Evolutionary conservation across 2,888 invertebrate genomes (phyloP), one percentile per base, ranked within the genome.

Genomic region (Sepiola atlantica): DNA sequence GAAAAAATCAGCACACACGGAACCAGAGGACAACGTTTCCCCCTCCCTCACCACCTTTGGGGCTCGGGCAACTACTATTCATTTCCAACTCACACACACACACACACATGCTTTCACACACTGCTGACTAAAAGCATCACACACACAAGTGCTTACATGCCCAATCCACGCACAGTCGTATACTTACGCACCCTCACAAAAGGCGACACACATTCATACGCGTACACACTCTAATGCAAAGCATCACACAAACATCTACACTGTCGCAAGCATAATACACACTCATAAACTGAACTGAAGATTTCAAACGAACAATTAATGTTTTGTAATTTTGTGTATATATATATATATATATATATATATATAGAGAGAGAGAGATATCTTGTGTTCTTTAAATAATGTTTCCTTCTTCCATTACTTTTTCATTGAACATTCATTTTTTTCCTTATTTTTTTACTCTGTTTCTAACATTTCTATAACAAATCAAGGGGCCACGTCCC

Each of bases 301-400:
- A 3, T 20, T 77, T 20, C 28, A 28, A 24, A 28, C 28, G 77
- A 24, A 28, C 77, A 1, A 3, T 20, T 77, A 28, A 24, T 20
- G 77, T 28, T 77, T 24, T 77, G 77, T 77, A 28, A 77, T 77
- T 77, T 21, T 77, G 24, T 77, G 24, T 77, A 77, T 77, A 77
- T 77, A 77, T 77, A 77, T 77, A 77, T 77, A 77, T 77, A 77
- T 77, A 77, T 77, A 77, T 77, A 77, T 77, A 77, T 77, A 77
- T 77, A 77, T 77, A 77, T 77, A 24, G 20, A 77, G 20, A 77
- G 20, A 77, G 18, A 18, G 8, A n/a, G 18, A n/a, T 20, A 8
- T 91, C n/a, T 6, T n/a, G 6, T 35, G 28, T 20, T 32, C 8
- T 91, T 91, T 16, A 21, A 8, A 91, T 32, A n/a, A n/a, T 0